phyloP scores from a whole-genome alignment of 2,797 vertebrate species.

The Gymnoscopelus braueri region DNA sequence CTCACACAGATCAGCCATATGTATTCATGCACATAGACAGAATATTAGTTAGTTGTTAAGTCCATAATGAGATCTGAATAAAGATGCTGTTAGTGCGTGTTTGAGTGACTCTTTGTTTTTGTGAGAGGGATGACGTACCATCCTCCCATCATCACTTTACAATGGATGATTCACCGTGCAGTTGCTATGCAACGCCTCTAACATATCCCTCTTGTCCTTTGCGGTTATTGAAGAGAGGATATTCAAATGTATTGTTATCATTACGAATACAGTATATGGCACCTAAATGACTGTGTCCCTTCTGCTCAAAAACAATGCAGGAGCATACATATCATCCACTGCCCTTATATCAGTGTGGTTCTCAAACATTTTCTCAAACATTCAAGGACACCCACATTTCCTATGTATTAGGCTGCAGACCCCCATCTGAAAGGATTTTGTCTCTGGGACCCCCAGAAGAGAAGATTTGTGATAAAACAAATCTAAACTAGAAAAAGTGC shows the following conservation, averaged over 20 bases:
- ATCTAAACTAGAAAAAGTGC: too few species aligned
- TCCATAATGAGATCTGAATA: slow-evolving; percentile 54
- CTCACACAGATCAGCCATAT: slow-evolving; percentile 28
- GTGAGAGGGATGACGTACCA: slow-evolving; percentile 5
- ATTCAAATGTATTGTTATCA: slow-evolving; percentile 38
- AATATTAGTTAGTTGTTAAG: slow-evolving; percentile 34
- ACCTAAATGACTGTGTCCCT: not conserved
- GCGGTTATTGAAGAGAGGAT: slow-evolving; percentile 32
- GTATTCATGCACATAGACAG: slow-evolving; percentile 30
- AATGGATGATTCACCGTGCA: slow-evolving; percentile 10
- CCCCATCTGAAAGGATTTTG: too few species aligned
- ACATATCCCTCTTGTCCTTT: slow-evolving; percentile 27
- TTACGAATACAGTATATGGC: slow-evolving; percentile 26
- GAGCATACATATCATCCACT: not conserved
- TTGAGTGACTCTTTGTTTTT: not conserved
- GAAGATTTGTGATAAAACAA: too few species aligned
- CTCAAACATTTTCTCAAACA: too few species aligned
- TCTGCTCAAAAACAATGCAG: not conserved
- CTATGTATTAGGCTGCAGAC: too few species aligned
- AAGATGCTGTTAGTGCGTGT: slow-evolving; percentile 16
- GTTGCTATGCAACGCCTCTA: slow-evolving; percentile 69
- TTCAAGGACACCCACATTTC: too few species aligned
- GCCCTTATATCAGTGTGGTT: too few species aligned
- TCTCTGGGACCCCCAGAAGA: too few species aligned
- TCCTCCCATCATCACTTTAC: slow-evolving; percentile 22